These are phyloP conservation scores for Syngnathoides biaculeatus DNA, from an alignment of 2,113 vertebrate genomes.

Conservation along the genomic window DNA sequence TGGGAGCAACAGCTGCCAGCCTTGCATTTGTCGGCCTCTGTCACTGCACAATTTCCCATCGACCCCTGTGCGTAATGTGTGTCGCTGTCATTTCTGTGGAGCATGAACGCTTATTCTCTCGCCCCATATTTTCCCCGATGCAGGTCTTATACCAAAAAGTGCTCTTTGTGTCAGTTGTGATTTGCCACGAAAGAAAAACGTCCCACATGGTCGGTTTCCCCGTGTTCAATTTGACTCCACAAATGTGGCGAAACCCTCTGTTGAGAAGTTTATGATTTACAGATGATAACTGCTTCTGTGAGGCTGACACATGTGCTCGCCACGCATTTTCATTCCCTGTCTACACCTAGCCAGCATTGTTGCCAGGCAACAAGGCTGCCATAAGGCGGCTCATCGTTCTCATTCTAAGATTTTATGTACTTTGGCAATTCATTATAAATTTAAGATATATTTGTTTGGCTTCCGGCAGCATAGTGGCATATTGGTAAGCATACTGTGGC, in stretches of 20 bases:
- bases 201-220: not conserved
- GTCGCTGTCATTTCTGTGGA: not conserved
- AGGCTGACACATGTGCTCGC: conserved; percentile 1
- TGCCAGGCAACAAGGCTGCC: conserved; percentile 5
- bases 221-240: not conserved
- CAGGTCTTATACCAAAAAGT: not conserved
- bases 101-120: conserved; percentile 5
- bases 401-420: not conserved
- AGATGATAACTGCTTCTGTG: not conserved
- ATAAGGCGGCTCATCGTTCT: not conserved
- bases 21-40: not conserved
- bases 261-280: not conserved
- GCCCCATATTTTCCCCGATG: conserved; percentile 16
- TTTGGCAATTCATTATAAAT: not conserved
- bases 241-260: not conserved
- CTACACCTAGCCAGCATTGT: not conserved
- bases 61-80: conserved; percentile 13
- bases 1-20: conserved; percentile 47
- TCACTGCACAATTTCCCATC: not conserved
- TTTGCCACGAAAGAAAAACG: not conserved
- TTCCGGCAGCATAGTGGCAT: not conserved
- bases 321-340: not conserved
- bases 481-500: not conserved
- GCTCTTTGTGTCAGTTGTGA: not conserved
- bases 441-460: not conserved